Evolutionary conservation across 2,888 invertebrate genomes (phyloP).

Genomic region (Caenorhabditis sp.): DNA sequence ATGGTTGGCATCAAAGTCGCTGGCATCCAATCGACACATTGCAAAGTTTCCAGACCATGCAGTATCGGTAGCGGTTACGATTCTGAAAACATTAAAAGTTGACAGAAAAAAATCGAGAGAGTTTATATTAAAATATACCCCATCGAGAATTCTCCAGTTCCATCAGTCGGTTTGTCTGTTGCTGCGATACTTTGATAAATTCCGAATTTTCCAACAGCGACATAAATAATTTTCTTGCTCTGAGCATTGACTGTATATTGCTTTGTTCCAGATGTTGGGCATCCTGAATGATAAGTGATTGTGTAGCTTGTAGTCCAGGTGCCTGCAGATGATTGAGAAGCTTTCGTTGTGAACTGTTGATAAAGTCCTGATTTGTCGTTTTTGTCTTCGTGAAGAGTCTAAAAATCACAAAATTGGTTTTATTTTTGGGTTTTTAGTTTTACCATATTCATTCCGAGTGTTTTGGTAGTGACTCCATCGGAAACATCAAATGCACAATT

Average conservation of each 20-base stretch:
- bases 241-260: conserved; percentile 11
- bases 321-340: neutral
- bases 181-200: conserved; percentile 32
- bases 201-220: conserved; percentile 41
- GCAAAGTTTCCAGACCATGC: conserved; percentile 53
- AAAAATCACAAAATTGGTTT: neutral
- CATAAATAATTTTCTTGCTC: conserved; percentile 36
- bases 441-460: conserved; percentile 2
- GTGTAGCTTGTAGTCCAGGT: conserved; percentile 17
- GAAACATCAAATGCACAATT: conserved; percentile 19
- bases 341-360: conserved; percentile 16
- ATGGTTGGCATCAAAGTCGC: conserved; percentile 19
- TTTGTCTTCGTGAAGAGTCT: conserved; percentile 27
- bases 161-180: conserved; percentile 57
- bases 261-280: conserved; percentile 9
- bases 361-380: conserved; percentile 23
- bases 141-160: conserved; percentile 62
- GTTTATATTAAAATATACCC: conserved; percentile 30
- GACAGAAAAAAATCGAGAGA: neutral
- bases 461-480: conserved; percentile 9
- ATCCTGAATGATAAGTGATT: conserved; percentile 12
- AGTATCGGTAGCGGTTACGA: conserved; percentile 46
- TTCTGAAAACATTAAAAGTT: conserved; percentile 20
- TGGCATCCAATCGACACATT: conserved; percentile 50
- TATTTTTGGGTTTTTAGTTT: neutral